phyloP scores from a whole-genome alignment of 2,113 vertebrate species.

The Poeciliopsis retropinna region DNA sequence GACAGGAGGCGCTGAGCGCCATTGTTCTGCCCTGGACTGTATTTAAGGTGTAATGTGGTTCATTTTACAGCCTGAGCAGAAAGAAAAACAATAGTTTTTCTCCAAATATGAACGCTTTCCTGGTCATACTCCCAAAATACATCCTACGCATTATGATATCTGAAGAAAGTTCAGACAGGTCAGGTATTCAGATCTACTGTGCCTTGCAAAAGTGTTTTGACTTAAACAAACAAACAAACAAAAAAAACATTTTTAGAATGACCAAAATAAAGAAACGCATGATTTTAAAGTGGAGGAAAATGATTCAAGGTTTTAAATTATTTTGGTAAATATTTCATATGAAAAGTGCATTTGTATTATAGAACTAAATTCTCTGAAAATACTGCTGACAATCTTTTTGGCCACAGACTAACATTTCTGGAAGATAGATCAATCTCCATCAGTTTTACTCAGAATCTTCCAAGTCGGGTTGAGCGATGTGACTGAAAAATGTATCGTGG shows the following conservation, averaged over 20 bases:
- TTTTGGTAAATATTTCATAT: neutral
- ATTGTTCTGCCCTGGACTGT: conserved; percentile 46
- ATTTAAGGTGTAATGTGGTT: conserved; percentile 28
- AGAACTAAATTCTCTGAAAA: neutral
- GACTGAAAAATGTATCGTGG: no score
- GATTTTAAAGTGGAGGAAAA: neutral
- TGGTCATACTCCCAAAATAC: neutral
- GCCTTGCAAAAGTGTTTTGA: neutral
- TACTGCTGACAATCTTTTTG: neutral
- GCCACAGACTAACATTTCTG: neutral
- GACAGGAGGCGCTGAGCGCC: conserved; percentile 21
- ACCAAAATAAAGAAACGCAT: neutral
- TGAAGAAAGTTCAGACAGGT: neutral
- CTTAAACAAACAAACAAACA: neutral
- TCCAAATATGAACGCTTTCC: neutral
- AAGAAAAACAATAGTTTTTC: neutral
- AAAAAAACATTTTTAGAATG: neutral
- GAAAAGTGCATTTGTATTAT: neutral
- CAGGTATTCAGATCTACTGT: conserved; percentile 21
- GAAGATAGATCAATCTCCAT: neutral
- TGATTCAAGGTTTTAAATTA: neutral
- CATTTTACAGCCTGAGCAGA: conserved; percentile 13
- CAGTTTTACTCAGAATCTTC: neutral
- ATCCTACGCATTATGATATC: neutral
- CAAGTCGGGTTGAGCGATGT: neutral